These are phyloP conservation scores for Amitus sp. DNA, from an alignment of 2,888 invertebrate species.

Conservation along the genomic window DNA sequence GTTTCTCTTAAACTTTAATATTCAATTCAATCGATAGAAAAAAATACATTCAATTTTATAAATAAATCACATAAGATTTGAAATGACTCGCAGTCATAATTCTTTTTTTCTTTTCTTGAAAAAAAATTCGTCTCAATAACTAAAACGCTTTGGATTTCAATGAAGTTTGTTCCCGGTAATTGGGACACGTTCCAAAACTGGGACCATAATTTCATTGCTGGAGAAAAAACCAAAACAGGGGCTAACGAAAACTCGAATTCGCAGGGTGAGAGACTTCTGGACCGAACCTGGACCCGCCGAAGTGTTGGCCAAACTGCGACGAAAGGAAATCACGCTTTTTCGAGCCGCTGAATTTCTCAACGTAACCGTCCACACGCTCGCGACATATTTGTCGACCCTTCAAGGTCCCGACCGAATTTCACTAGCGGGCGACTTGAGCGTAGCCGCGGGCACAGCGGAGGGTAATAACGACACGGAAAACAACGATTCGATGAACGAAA, in stretches of 20 bases:
- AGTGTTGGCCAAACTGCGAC: constrained; percentile 75
- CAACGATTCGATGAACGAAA: constrained; percentile 66
- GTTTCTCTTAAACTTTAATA: too few species aligned
- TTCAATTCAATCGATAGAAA: too few species aligned
- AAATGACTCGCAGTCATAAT: too few species aligned
- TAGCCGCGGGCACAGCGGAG: constrained; percentile 52
- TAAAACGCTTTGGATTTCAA: too few species aligned
- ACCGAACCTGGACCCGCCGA: constrained; percentile 81
- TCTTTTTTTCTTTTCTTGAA: too few species aligned
- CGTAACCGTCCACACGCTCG: constrained; percentile 79
- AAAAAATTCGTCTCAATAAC: too few species aligned
- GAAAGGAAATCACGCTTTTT: constrained; percentile 78
- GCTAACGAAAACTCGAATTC: constrained; percentile 33
- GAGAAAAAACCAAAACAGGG: too few species aligned
- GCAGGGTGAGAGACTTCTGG: constrained; percentile 79
- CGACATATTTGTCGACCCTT: constrained; percentile 75
- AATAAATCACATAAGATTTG: too few species aligned
- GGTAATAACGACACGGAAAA: constrained; percentile 65
- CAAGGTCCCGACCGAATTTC: constrained; percentile 68
- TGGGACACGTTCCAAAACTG: too few species aligned
- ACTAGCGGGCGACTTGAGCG: constrained; percentile 64
- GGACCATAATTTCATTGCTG: too few species aligned
- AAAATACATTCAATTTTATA: too few species aligned
- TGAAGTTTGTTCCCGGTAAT: too few species aligned
- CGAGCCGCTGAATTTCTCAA: constrained; percentile 80